These are phyloP conservation scores for Stramonita haemastoma DNA, from an alignment of 2,888 invertebrate species.

Conservation along the genomic window DNA sequence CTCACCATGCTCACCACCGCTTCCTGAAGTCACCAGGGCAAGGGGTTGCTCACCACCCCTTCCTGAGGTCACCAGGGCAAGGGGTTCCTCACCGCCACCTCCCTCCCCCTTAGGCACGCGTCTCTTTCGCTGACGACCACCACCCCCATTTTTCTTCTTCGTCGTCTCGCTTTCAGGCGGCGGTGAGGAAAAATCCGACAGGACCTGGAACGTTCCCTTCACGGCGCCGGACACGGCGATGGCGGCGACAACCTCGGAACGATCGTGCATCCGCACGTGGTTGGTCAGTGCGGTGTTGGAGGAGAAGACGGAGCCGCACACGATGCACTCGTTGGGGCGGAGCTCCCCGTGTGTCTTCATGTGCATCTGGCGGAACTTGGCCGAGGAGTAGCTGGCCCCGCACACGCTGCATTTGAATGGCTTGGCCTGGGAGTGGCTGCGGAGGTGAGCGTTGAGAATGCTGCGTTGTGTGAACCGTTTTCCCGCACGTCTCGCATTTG, in stretches of 20 bases:
- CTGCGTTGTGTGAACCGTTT: constrained; percentile 29
- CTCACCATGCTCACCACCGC: too few relatives aligned
- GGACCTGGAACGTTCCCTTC: not conserved
- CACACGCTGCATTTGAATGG: constrained; percentile 1
- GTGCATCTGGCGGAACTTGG: constrained; percentile 1
- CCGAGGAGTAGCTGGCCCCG: constrained; percentile 17
- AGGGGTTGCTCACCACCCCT: too few relatives aligned
- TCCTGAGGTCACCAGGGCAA: too few relatives aligned
- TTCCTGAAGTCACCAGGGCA: not conserved
- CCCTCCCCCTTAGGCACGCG: too few relatives aligned
- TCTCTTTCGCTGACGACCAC: not conserved
- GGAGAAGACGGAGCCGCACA: constrained; percentile 20
- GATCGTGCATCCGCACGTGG: not conserved
- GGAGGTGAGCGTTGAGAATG: not conserved
- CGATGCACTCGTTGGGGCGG: constrained; percentile 19
- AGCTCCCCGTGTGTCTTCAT: constrained; percentile 16
- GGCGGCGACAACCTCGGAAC: not conserved
- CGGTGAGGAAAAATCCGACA: not conserved
- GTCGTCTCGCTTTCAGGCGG: not conserved
- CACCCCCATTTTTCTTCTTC: not conserved
- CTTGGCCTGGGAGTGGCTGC: not conserved
- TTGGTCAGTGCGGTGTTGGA: not conserved
- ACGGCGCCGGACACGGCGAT: not conserved
- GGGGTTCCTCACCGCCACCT: not conserved
- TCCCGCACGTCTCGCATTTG: constrained; percentile 10